These are phyloP conservation scores for Opisthograptis luteolata DNA, from an alignment of 2,888 invertebrate species.

Conservation along the genomic window DNA sequence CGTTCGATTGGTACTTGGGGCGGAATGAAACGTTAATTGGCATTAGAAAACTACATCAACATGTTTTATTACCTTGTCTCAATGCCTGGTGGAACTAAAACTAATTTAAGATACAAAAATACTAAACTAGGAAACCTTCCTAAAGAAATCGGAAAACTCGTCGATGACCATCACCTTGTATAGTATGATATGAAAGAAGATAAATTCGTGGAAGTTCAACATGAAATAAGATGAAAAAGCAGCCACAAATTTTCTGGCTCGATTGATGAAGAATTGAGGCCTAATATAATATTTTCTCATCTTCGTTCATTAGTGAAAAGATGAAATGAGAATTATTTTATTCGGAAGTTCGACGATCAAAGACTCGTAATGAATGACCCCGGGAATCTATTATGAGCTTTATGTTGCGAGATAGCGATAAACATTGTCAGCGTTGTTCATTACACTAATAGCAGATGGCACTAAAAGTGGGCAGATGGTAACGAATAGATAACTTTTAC, in stretches of 20 bases:
- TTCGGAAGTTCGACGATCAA: slow-evolving; percentile 16
- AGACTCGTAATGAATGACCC: slow-evolving; percentile 10
- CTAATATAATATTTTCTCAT: slow-evolving; percentile 11
- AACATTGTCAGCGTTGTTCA: slow-evolving; percentile 10
- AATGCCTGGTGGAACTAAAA: no score
- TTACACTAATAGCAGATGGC: slow-evolving; percentile 1
- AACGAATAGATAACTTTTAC: no score
- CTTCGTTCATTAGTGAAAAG: slow-evolving; percentile 3
- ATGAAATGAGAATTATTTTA: slow-evolving; percentile 13
- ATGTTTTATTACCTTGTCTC: background rate
- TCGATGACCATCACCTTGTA: no score
- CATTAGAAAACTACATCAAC: background rate
- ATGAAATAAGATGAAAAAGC: slow-evolving; percentile 1
- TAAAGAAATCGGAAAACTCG: no score
- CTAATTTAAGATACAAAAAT: no score
- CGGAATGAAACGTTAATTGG: background rate
- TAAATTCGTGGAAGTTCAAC: background rate
- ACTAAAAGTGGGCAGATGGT: no score
- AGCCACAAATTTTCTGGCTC: slow-evolving; percentile 1
- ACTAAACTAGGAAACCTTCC: no score
- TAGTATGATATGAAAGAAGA: background rate
- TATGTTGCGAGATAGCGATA: slow-evolving; percentile 2
- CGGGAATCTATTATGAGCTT: background rate
- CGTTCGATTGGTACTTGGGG: background rate
- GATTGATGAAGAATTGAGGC: slow-evolving; percentile 4